Evolutionary conservation across 2,797 vertebrate species (phyloP).

Genomic region (Cryptoprocta ferox): DNA sequence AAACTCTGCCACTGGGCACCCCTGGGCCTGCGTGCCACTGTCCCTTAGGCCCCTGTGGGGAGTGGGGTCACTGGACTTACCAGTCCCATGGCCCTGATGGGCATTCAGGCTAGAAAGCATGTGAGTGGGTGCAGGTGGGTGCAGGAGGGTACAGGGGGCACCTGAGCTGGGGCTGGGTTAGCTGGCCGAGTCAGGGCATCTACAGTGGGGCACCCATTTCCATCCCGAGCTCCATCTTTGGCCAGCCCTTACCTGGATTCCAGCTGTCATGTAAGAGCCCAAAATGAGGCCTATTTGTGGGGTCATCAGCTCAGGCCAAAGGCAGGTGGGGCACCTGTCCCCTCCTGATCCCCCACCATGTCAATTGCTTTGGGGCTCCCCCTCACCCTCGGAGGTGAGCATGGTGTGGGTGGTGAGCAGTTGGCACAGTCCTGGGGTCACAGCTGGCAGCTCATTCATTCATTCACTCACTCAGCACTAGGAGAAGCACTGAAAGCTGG

Average conservation of each 20-base stretch:
- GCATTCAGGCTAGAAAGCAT: not conserved
- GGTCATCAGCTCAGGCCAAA: not conserved
- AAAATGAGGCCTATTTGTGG: not conserved
- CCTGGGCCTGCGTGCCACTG: not conserved
- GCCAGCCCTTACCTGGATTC: not conserved
- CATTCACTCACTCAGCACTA: rapidly evolving
- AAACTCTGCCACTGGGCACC: not conserved
- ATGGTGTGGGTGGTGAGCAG: not conserved
- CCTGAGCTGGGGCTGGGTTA: not conserved
- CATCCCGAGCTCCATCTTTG: not conserved
- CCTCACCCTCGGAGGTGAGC: not conserved
- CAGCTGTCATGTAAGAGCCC: not conserved
- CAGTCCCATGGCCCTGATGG: not conserved
- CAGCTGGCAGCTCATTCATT: not conserved
- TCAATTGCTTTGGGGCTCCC: no score
- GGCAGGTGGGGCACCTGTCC: not conserved
- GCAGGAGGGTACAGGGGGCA: not conserved
- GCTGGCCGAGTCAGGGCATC: not conserved
- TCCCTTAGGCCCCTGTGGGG: not conserved
- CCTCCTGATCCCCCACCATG: not conserved
- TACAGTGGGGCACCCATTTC: not conserved
- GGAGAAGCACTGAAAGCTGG: not conserved
- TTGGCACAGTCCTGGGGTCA: not conserved
- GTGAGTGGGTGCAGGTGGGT: not conserved
- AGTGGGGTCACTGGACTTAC: not conserved